These are phyloP conservation scores for Orthosia incerta DNA, from an alignment of 2,888 invertebrate genomes.

Conservation along the genomic window DNA sequence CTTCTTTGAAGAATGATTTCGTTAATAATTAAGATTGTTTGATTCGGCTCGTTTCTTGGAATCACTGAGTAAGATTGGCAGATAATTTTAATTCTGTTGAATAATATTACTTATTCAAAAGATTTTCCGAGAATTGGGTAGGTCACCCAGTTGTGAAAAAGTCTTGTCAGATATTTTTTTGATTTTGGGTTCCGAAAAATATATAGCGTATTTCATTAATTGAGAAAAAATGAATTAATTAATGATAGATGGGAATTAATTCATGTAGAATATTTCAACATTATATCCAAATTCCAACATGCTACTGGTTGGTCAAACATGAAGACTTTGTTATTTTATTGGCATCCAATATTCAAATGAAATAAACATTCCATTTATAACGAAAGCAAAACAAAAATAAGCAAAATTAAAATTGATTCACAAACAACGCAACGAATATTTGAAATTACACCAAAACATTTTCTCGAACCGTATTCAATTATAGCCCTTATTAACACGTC, in stretches of 20 bases:
- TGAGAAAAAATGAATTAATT: not conserved
- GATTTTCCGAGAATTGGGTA: not conserved
- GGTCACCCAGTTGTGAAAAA: not conserved
- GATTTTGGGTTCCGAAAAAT: not conserved
- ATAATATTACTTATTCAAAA: slow-evolving; percentile 11
- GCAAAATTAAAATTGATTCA: slow-evolving; percentile 20
- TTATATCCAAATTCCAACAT: not conserved
- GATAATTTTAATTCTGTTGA: slow-evolving; percentile 12
- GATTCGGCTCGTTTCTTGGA: slow-evolving; percentile 8
- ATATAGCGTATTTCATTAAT: not conserved
- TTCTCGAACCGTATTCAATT: slow-evolving; percentile 48
- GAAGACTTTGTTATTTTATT: not conserved
- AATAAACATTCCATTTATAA: not conserved
- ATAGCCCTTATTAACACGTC: slow-evolving; percentile 49
- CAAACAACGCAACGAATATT: slow-evolving; percentile 9
- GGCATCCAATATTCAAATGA: not conserved
- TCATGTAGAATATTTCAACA: not conserved
- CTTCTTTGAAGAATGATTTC: slow-evolving; percentile 20
- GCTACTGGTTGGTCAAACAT: not conserved
- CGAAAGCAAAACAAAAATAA: not conserved
- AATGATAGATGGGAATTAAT: too few species aligned
- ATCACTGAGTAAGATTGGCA: slow-evolving; percentile 2
- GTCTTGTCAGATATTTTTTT: not conserved
- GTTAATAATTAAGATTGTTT: slow-evolving; percentile 20
- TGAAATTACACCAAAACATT: slow-evolving; percentile 37